These are phyloP conservation scores for Agrochola macilenta DNA, from an alignment of 2,888 invertebrate species.

Conservation along the genomic window DNA sequence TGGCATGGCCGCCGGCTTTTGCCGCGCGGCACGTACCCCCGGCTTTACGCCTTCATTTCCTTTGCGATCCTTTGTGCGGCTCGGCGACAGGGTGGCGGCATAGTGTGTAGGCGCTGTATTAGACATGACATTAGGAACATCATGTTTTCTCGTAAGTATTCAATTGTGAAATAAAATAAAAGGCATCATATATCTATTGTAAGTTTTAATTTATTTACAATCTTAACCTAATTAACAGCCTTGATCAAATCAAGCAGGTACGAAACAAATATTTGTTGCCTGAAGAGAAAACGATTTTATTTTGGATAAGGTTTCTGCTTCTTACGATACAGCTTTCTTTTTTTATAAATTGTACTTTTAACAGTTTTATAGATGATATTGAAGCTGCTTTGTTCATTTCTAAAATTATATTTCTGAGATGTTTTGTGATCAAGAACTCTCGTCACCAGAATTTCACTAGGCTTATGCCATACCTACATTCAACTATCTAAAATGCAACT, in stretches of 20 bases:
- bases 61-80: no score
- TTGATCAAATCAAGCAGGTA: conserved; percentile 62
- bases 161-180: conserved; percentile 24
- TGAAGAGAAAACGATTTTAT: not conserved
- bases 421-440: not conserved
- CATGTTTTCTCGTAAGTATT: not conserved
- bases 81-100: no score
- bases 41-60: no score
- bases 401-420: not conserved
- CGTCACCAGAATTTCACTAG: not conserved
- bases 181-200: conserved; percentile 1
- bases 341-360: conserved; percentile 16
- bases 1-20: no score
- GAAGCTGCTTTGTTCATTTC: not conserved
- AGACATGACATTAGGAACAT: not conserved
- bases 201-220: conserved; percentile 56
- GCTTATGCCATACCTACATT: not conserved
- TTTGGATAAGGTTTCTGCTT: not conserved
- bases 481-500: not conserved
- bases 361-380: not conserved
- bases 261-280: conserved; percentile 46
- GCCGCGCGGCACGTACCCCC: no score
- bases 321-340: not conserved
- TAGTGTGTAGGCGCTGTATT: no score
- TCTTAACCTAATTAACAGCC: conserved; percentile 54